Evolutionary conservation across 2,797 vertebrate genomes (phyloP).

Genomic region (Sebastes cheni): DNA sequence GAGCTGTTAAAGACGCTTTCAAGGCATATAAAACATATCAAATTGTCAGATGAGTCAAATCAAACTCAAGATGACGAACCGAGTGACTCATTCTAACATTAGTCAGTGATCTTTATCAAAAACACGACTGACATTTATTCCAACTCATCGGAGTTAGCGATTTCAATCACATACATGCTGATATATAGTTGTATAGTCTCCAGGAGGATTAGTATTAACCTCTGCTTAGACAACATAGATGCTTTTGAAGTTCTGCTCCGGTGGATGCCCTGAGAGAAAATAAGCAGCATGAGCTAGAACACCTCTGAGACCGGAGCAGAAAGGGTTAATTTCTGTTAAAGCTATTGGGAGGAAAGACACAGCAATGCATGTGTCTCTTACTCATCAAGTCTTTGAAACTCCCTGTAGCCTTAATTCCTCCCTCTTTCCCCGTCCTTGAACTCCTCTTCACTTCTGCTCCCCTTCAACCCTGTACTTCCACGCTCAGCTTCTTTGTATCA

Average conservation of each 20-base stretch:
- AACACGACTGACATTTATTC: slow-evolving; percentile 13
- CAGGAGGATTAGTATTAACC: background rate
- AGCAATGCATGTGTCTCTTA: slow-evolving; percentile 4
- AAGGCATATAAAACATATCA: background rate
- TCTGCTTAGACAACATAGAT: background rate
- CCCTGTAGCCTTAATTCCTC: slow-evolving; percentile 13
- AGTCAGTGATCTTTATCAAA: slow-evolving; percentile 35
- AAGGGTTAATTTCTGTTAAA: slow-evolving; percentile 22
- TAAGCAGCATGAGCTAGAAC: background rate
- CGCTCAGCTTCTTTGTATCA: slow-evolving; percentile 27
- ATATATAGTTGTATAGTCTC: background rate
- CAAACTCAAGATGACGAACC: background rate
- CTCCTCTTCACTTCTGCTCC: slow-evolving; percentile 27
- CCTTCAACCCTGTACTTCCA: slow-evolving; percentile 2
- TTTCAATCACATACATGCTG: background rate
- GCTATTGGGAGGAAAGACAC: slow-evolving; percentile 17
- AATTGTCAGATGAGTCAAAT: slow-evolving; percentile 19
- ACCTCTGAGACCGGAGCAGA: slow-evolving; percentile 7
- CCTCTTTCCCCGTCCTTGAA: slow-evolving; percentile 38
- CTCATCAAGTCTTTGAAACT: slow-evolving; percentile 29
- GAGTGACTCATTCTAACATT: slow-evolving; percentile 35
- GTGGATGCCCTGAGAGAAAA: background rate
- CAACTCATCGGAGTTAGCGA: background rate
- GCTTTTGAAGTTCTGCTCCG: background rate
- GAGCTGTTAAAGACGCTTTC: background rate